These are phyloP conservation scores for Cryptophagus acutangulus DNA, from an alignment of 2,888 invertebrate species.

Conservation along the genomic window DNA sequence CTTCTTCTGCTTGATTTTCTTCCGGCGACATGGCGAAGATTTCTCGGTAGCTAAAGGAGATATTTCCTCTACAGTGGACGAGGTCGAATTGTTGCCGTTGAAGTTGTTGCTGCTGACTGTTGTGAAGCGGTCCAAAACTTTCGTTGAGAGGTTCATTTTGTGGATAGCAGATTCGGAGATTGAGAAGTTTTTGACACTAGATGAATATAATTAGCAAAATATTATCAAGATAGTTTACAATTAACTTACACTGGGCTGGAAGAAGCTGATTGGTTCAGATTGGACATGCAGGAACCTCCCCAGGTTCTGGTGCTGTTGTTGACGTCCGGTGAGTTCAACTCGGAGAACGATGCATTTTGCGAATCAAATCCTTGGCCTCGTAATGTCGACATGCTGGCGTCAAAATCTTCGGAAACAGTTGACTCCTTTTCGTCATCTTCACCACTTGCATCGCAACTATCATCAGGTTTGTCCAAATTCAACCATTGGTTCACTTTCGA, in stretches of 20 bases:
- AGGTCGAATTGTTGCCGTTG: constrained; percentile 48
- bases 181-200: constrained; percentile 55
- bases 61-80: constrained; percentile 53
- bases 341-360: constrained; percentile 41
- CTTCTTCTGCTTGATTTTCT: constrained; percentile 40
- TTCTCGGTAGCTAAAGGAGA: constrained; percentile 49
- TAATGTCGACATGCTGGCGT: constrained; percentile 67
- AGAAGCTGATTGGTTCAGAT: constrained; percentile 53
- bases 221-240: constrained; percentile 6
- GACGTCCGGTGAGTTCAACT: constrained; percentile 38
- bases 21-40: constrained; percentile 40
- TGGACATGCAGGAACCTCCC: constrained; percentile 84
- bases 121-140: constrained; percentile 35
- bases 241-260: background rate
- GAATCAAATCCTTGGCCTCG: constrained; percentile 43
- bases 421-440: constrained; percentile 79
- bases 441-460: constrained; percentile 84
- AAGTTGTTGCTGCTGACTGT: constrained; percentile 34
- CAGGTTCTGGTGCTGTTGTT: too few relatives aligned
- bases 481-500: constrained; percentile 68
- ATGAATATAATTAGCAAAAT: background rate
- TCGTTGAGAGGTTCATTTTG: constrained; percentile 54
- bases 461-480: constrained; percentile 60
- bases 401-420: constrained; percentile 71
- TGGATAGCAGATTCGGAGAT: constrained; percentile 87